Evolutionary conservation across 2,113 vertebrate genomes (phyloP).

Genomic region (Pelecanoides urinatrix): DNA sequence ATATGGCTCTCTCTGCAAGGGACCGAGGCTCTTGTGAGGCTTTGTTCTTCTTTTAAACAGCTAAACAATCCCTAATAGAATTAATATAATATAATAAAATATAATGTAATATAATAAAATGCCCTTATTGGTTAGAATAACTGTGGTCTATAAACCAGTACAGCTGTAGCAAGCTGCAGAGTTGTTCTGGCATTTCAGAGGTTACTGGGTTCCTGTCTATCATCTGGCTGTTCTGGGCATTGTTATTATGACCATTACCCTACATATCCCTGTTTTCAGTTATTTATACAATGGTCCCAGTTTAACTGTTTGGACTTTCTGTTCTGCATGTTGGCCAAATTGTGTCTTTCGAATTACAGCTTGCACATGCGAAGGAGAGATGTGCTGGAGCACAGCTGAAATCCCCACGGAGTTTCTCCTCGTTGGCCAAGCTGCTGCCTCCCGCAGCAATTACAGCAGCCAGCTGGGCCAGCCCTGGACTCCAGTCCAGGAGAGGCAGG

Average conservation of each 20-base stretch:
- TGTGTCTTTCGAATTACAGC: not conserved
- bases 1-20: not conserved
- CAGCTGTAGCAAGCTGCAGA: not conserved
- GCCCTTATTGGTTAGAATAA: not conserved
- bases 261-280: not conserved
- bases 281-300: not conserved
- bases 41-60: slow-evolving; percentile 19
- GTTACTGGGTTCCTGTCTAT: not conserved
- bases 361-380: not conserved
- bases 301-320: not conserved
- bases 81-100: not conserved
- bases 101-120: not conserved
- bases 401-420: fast-evolving
- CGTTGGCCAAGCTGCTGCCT: not conserved
- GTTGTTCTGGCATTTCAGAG: not conserved
- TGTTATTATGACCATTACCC: not conserved
- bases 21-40: not conserved
- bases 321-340: not conserved
- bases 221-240: not conserved
- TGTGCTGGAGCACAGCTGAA: not conserved
- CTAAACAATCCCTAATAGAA: not conserved
- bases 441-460: not conserved
- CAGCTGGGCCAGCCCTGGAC: not conserved
- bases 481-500: not conserved
- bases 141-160: not conserved